Conservation (phyloP, 2,888 invertebrate species). For the Eupithecia insigniata region DNA sequence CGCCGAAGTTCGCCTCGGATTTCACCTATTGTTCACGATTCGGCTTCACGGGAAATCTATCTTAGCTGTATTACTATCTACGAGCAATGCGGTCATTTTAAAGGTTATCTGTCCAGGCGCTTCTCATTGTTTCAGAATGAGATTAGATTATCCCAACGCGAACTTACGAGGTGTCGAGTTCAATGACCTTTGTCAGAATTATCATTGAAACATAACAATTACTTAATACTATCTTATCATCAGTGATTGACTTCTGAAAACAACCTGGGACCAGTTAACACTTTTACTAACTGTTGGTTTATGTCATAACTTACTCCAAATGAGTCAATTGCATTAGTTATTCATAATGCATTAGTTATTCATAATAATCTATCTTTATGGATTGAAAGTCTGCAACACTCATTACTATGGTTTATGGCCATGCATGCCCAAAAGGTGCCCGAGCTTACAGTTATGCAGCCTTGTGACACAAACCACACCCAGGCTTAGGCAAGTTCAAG, state of each 20-base stretch:
- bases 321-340: constrained; percentile 29
- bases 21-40: constrained; percentile 78
- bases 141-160: constrained; percentile 34
- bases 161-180: constrained; percentile 49
- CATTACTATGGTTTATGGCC: constrained; percentile 20
- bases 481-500: constrained; percentile 25
- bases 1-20: constrained; percentile 59
- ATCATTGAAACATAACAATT: constrained; percentile 49
- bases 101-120: constrained; percentile 58
- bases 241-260: constrained; percentile 33
- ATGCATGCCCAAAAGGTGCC: constrained; percentile 8
- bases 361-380: constrained; percentile 24
- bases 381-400: constrained; percentile 23
- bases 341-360: constrained; percentile 28
- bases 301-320: constrained; percentile 14
- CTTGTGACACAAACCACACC: constrained; percentile 29
- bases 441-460: constrained; percentile 11
- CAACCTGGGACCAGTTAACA: constrained; percentile 45
- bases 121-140: constrained; percentile 39
- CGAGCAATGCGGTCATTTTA: constrained; percentile 61
- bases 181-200: constrained; percentile 62
- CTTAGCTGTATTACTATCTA: constrained; percentile 57
- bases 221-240: constrained; percentile 49
- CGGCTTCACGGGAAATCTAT: constrained; percentile 57
- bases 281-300: constrained; percentile 5